Evolutionary conservation across 1,140 invertebrate species (phyloP).

Genomic region (Meloidogyne hapla): DNA sequence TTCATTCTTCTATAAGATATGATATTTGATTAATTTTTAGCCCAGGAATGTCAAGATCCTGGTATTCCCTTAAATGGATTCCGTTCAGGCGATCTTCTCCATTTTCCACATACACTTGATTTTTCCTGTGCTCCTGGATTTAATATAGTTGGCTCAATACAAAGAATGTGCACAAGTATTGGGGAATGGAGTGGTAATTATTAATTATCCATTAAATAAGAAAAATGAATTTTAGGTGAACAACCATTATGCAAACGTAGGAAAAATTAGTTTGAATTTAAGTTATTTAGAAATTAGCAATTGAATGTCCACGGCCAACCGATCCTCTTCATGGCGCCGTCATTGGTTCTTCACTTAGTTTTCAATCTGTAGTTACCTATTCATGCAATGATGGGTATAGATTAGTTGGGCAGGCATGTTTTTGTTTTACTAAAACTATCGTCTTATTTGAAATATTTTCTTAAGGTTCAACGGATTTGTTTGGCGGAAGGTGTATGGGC

Average conservation of each 20-base stretch:
- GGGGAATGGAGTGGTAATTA: constrained; percentile 65
- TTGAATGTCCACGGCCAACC: constrained; percentile 55
- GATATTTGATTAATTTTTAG: constrained; percentile 67
- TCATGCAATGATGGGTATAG: constrained; percentile 89
- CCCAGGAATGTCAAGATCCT: constrained; percentile 80
- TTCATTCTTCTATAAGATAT: constrained; percentile 65
- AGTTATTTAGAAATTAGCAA: constrained; percentile 59
- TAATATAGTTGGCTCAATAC: constrained; percentile 61
- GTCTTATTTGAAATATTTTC: too few relatives aligned
- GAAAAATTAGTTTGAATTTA: neutral
- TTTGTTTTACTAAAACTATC: too few relatives aligned
- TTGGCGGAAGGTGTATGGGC: constrained; percentile 89
- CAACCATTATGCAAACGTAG: constrained; percentile 14
- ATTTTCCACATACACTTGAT: constrained; percentile 76
- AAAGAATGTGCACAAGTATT: constrained; percentile 63
- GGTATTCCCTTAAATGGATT: constrained; percentile 81
- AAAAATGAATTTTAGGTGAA: constrained; percentile 2
- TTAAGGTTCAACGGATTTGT: constrained; percentile 75
- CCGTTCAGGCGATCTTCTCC: constrained; percentile 84
- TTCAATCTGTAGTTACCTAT: constrained; percentile 76
- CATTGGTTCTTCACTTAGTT: constrained; percentile 82
- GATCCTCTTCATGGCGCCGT: constrained; percentile 71
- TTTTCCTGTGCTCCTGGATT: constrained; percentile 65
- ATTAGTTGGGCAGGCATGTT: constrained; percentile 75
- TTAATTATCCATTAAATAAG: constrained; percentile 63